A percentile compares a stretch with the other conserved stretches of the same genome.
These are phyloP conservation scores for Anoplopoma fimbria DNA, from an alignment of 2,113 vertebrate species.

Conservation along the genomic window DNA sequence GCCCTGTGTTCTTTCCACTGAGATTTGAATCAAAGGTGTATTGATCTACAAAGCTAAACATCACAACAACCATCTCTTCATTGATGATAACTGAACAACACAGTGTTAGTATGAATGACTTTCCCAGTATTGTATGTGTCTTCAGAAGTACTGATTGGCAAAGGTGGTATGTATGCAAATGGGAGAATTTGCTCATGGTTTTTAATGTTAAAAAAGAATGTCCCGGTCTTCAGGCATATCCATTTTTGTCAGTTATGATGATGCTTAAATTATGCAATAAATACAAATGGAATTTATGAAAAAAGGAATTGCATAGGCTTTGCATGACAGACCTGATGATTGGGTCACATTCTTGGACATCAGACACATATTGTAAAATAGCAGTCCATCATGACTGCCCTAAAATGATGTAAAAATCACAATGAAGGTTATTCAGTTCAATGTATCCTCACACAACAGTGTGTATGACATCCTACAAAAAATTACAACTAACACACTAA, in stretches of 20 bases:
- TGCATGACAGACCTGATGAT: not conserved
- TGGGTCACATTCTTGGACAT: not conserved
- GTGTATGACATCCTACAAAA: no score
- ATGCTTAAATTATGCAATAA: not conserved
- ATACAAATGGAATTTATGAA: not conserved
- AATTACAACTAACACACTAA: no score
- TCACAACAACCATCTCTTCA: conserved; percentile 8
- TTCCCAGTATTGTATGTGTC: not conserved
- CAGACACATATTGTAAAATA: not conserved
- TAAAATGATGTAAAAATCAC: not conserved
- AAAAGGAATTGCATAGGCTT: not conserved
- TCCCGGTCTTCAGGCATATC: not conserved
- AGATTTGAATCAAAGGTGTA: conserved; percentile 48
- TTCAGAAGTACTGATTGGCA: not conserved
- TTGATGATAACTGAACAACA: not conserved
- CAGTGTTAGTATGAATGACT: not conserved
- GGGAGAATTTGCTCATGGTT: not conserved
- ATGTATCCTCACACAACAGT: no score
- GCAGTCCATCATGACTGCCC: not conserved
- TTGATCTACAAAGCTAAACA: conserved; percentile 51
- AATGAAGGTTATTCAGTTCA: not conserved
- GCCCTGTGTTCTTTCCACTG: conserved; percentile 2
- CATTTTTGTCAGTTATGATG: not conserved
- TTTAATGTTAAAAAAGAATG: not conserved
- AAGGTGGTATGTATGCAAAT: not conserved